Conservation (phyloP, 2,888 invertebrate species). For the Empis livida region DNA sequence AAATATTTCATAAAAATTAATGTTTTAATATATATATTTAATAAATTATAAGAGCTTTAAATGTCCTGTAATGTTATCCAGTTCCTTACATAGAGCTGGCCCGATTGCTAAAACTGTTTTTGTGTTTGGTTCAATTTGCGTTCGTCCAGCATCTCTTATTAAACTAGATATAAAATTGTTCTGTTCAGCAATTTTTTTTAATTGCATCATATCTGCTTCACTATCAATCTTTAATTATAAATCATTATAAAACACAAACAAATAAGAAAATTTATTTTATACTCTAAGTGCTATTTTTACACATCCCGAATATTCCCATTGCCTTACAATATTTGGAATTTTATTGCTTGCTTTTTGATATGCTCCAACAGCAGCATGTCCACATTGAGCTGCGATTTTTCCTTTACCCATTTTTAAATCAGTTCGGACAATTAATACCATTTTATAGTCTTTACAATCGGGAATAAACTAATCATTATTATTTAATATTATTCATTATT, state of each 20-base stretch:
- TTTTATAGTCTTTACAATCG: constrained; percentile 50
- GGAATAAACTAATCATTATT: constrained; percentile 18
- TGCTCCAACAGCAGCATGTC: constrained; percentile 85
- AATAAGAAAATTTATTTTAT: constrained; percentile 1
- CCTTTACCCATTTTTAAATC: constrained; percentile 93
- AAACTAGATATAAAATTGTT: constrained; percentile 58
- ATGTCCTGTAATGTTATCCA: constrained; percentile 78
- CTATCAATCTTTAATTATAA: constrained; percentile 44
- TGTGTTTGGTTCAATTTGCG: constrained; percentile 81
- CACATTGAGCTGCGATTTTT: constrained; percentile 86
- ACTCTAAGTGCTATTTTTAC: constrained; percentile 78
- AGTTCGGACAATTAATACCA: constrained; percentile 75
- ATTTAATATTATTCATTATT: neutral
- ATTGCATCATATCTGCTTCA: constrained; percentile 54
- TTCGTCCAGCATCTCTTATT: constrained; percentile 84
- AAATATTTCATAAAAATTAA: neutral
- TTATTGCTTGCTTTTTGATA: constrained; percentile 55
- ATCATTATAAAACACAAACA: neutral
- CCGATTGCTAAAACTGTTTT: constrained; percentile 86
- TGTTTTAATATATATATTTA: too few species aligned
- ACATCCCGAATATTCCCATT: constrained; percentile 58
- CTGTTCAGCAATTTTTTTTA: constrained; percentile 55
- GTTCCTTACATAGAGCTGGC: constrained; percentile 64
- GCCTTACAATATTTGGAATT: constrained; percentile 44
- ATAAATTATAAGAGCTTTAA: constrained; percentile 63